Evolutionary conservation across 2,113 vertebrate genomes (phyloP), one percentile per base, ranked within the genome.

Genomic region (Mellivora capensis): DNA sequence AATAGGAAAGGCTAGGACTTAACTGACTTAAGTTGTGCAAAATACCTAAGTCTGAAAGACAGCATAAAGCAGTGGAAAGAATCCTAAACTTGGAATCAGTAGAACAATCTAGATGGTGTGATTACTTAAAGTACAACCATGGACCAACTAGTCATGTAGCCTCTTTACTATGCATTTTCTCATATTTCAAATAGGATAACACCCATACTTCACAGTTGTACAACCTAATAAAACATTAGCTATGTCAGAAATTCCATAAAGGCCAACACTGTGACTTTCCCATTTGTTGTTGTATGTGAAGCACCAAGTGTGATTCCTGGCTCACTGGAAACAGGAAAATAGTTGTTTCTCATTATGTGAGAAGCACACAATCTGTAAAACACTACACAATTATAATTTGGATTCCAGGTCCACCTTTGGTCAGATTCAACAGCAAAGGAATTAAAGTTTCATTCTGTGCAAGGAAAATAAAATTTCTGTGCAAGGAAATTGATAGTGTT

Each of bases 31-130:
- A 74, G 7, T 4, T 83, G 7, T 37, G 2, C 4, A 82, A 87
- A 90, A 93, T 88, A 91, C 39, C 34, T 74, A 61, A 57, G 31
- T 76, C 64, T 90, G 27, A 96, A 96, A 80, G 31, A 82, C 17
- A 88, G 17, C 8, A 21, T 54, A 37, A 67, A 1, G 4, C 37
- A 72, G 21, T 62, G 44, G n/a, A 86, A 94, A 74, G 87, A 29
- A 93, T 49, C 54, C 3, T 86, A 67, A 61, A 76, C 34, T 71
- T 89, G 42, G 29, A 89, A 44, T 79, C 15, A 34, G 23, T 69
- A 61, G 17, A 86, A 86, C 44, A 61, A 67, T 69, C 86, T 83
- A 79, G 57, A 94, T 82, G 6, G 0, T 31, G 29, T 72, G 13
- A 7, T 89, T 18, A 7, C 39, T 94, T 88, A 20, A 87, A 80